Evolutionary conservation across 2,888 invertebrate species (phyloP).

Genomic region (Eupithecia abbreviata): DNA sequence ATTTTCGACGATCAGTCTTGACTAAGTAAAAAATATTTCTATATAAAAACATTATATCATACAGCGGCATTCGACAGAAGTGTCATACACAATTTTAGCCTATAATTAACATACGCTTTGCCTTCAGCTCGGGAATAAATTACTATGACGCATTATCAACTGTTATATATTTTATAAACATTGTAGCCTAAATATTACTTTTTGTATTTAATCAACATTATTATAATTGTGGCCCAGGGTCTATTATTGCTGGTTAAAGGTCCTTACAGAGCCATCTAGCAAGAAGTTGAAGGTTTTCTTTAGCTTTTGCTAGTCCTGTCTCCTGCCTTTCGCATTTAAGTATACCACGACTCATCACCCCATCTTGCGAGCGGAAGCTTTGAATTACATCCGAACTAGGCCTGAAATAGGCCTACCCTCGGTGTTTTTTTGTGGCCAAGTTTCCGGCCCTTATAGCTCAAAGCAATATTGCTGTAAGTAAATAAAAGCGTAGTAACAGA

Average conservation of each 20-base stretch:
- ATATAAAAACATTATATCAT: conserved; percentile 42
- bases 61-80: conserved; percentile 42
- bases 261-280: too few relatives aligned
- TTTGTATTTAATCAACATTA: background rate
- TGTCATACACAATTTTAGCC: conserved; percentile 46
- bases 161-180: conserved; percentile 4
- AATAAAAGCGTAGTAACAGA: background rate
- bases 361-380: background rate
- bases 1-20: conserved; percentile 30
- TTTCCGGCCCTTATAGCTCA: background rate
- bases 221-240: background rate
- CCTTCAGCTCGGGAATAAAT: conserved; percentile 25
- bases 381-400: background rate
- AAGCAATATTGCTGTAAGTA: background rate
- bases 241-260: background rate
- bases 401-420: background rate
- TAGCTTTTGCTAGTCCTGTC: background rate
- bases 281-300: background rate
- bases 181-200: background rate
- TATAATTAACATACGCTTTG: conserved; percentile 26
- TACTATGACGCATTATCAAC: conserved; percentile 11
- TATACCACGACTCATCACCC: background rate
- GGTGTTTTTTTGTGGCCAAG: background rate
- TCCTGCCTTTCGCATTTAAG: background rate
- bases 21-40: conserved; percentile 5